phyloP scores from a whole-genome alignment of 2,888 invertebrate species.

The Habrosyne pyritoides region DNA sequence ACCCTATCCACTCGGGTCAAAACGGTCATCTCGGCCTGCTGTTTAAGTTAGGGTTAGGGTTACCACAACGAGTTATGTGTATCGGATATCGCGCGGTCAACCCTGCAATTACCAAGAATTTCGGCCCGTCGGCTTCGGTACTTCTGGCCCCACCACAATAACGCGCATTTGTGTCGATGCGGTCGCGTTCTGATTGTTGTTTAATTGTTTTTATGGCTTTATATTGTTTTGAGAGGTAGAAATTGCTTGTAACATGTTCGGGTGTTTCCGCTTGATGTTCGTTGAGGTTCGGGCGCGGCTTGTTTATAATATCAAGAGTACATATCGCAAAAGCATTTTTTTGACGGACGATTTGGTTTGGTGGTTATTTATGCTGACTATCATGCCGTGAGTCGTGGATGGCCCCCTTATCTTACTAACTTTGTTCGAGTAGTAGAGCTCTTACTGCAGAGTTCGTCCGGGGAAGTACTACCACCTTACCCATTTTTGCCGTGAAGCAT shows the following conservation, averaged over 20 bases:
- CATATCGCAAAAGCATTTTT: too few relatives aligned
- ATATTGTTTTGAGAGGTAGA: constrained; percentile 3
- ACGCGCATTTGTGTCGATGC: constrained; percentile 21
- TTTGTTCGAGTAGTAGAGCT: too few relatives aligned
- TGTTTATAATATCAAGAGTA: neutral
- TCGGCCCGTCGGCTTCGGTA: constrained; percentile 18
- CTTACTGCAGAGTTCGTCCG: too few relatives aligned
- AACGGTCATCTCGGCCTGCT: constrained; percentile 50
- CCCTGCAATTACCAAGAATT: constrained; percentile 60
- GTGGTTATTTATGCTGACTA: too few relatives aligned
- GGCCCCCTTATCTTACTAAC: too few relatives aligned
- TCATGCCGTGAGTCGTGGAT: too few relatives aligned
- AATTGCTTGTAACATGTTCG: neutral
- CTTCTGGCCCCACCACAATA: constrained; percentile 29
- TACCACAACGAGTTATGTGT: constrained; percentile 56
- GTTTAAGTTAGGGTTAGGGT: constrained; percentile 54
- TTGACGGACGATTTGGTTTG: too few relatives aligned
- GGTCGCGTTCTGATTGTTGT: constrained; percentile 44
- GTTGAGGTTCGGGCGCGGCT: neutral
- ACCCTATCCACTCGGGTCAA: constrained; percentile 57
- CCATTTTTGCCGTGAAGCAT: too few relatives aligned
- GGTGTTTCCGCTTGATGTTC: neutral
- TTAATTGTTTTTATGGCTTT: constrained; percentile 62
- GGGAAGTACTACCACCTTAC: too few relatives aligned
- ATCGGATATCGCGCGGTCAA: constrained; percentile 51